phyloP scores from a whole-genome alignment of 2,888 invertebrate genomes.

The Ophraella communa region DNA sequence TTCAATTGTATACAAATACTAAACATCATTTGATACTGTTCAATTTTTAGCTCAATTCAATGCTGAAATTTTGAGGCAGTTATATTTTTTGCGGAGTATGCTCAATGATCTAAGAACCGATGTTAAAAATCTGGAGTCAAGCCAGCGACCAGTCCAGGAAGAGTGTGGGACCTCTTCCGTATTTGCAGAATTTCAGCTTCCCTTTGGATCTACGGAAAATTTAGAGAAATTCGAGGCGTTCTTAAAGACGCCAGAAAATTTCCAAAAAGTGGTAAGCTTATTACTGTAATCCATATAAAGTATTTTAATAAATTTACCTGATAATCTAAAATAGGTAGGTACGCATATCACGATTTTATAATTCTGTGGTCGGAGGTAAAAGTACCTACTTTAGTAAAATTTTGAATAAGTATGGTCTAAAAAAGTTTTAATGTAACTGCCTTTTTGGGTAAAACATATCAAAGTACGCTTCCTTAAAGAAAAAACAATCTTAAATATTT shows the following conservation, averaged over 20 bases:
- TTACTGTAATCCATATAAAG: too few relatives aligned
- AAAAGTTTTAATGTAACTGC: not conserved
- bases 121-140: not conserved
- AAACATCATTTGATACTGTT: not conserved
- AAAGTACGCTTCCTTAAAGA: not conserved
- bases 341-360: not conserved
- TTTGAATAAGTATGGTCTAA: not conserved
- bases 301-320: too few relatives aligned
- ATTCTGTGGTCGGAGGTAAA: not conserved
- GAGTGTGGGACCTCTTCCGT: too few relatives aligned
- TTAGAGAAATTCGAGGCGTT: too few relatives aligned
- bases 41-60: not conserved
- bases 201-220: too few relatives aligned
- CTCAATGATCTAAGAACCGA: not conserved
- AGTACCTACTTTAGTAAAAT: not conserved
- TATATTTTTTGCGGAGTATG: not conserved
- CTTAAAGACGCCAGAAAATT: too few relatives aligned
- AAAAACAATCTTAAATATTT: too few relatives aligned
- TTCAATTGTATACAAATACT: not conserved
- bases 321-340: too few relatives aligned
- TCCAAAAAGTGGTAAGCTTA: too few relatives aligned
- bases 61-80: not conserved
- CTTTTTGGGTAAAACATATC: not conserved
- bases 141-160: not conserved
- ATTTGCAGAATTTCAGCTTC: too few relatives aligned